Conservation (phyloP, 2,797 vertebrate genomes). For the Lophura swinhoii region DNA sequence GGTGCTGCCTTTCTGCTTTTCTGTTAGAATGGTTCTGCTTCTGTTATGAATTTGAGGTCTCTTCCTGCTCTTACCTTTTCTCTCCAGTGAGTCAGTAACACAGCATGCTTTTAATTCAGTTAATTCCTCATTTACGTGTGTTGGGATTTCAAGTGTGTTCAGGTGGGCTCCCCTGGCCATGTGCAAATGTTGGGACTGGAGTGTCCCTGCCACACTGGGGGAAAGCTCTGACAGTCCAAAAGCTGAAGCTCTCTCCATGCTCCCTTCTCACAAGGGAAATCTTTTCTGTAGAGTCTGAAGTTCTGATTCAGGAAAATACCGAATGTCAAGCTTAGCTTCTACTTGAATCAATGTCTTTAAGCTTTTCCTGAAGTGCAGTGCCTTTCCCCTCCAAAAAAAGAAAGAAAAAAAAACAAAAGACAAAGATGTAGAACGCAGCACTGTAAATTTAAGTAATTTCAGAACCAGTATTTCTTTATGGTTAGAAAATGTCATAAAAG, state of each 20-base stretch:
- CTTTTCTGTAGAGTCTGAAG: neutral
- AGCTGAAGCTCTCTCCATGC: neutral
- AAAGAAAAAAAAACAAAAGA: neutral
- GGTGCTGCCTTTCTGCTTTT: neutral
- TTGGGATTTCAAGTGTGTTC: neutral
- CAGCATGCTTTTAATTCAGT: neutral
- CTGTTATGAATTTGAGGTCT: neutral
- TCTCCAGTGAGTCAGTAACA: neutral
- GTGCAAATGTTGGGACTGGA: neutral
- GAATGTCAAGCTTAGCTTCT: neutral
- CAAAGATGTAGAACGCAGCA: rapidly evolving
- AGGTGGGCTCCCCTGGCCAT: neutral
- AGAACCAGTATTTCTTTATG: neutral
- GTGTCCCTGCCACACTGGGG: neutral
- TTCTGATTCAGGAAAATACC: neutral
- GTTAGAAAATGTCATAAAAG: neutral
- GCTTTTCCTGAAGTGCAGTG: neutral
- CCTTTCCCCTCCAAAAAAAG: neutral
- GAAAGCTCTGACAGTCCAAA: neutral
- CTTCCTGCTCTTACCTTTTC: neutral
- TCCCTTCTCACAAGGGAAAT: neutral
- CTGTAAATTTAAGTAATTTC: neutral
- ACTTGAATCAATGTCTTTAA: neutral
- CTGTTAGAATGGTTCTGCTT: neutral
- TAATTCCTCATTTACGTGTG: neutral